Evolutionary conservation across 1,140 invertebrate species (phyloP), one percentile per base, ranked within the genome.

Genomic region (Cepaea nemoralis): DNA sequence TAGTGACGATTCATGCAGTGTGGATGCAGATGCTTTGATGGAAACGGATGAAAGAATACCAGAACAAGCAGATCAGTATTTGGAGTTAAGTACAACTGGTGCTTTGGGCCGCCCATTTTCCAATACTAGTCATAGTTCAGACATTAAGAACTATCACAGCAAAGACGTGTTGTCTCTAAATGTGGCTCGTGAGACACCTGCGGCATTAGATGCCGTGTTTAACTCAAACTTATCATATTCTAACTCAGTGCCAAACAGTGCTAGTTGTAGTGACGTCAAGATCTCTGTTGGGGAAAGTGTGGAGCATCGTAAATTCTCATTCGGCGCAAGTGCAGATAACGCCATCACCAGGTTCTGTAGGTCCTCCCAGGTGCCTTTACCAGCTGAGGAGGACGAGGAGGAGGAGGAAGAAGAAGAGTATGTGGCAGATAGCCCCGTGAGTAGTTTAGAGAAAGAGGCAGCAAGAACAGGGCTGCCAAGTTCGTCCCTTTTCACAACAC

Each of bases 1-100:
- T 22, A 45, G 31, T n/a, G 22, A 71, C n/a, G 37, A 8, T 40
- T 45, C 37, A n/a, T 19, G 37, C 31, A 33, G 40, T 71, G 40
- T 39, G 40, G 33, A 63, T n/a, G n/a, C 10, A 63, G 75, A 77
- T 63, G 55, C 50, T 39, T 63, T 77, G 1, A 77, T 77, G 50
- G 75, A 55, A 77, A 22, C 55, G 1, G 27, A 37, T 35, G 75
- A 63, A 50, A 39, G n/a, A 5, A 31, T 5, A 63, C 5, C n/a
- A 14, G 16, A 63, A 31, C 6, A 19, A 6, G n/a, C n/a, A 6
- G 27, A 31, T 63, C 19, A 31, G 5, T 27, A 6, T 63, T 63
- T 10, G n/a, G 33, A 63, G n/a, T 10, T 31, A 14, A 3, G 12
- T 63, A 16, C 59, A 63, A 5, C 59, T 31, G 27, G 16, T 63